A percentile compares a stretch with the other conserved stretches of the same genome.
Conservation (phyloP, 2,113 vertebrate genomes). For the rat (Rattus norvegicus) region DNA sequence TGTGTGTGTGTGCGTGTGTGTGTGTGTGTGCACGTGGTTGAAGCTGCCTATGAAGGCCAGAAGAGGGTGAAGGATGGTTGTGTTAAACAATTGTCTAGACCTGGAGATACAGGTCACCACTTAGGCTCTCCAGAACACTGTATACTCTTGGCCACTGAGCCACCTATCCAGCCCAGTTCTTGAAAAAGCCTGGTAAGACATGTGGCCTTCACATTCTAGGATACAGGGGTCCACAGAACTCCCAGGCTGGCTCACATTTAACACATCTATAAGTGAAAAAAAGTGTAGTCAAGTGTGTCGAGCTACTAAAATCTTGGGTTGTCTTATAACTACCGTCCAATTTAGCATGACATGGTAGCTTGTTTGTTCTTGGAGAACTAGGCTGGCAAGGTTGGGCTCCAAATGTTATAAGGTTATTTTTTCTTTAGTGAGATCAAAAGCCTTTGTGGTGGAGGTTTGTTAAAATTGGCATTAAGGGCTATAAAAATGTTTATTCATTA, state of each 20-base stretch:
- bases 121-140: background rate
- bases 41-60: background rate
- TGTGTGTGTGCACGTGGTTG: background rate
- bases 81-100: no score
- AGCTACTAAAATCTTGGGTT: background rate
- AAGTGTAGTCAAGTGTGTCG: background rate
- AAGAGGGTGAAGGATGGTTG: background rate
- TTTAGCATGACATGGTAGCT: background rate
- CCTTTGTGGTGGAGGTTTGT: constrained; percentile 17
- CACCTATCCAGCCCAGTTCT: background rate
- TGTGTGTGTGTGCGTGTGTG: no score
- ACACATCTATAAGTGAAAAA: background rate
- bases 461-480: constrained; percentile 39
- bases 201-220: background rate
- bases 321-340: background rate
- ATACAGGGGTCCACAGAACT: background rate
- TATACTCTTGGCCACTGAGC: background rate
- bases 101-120: no score
- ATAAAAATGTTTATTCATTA: background rate
- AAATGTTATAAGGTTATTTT: constrained; percentile 47
- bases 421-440: constrained; percentile 15
- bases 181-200: background rate
- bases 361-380: constrained; percentile 16
- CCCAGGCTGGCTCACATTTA: background rate
- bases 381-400: background rate